Evolutionary conservation across 2,797 vertebrate species (phyloP), one percentile per base, ranked within the genome.

Genomic region (Loris lydekkerianus): DNA sequence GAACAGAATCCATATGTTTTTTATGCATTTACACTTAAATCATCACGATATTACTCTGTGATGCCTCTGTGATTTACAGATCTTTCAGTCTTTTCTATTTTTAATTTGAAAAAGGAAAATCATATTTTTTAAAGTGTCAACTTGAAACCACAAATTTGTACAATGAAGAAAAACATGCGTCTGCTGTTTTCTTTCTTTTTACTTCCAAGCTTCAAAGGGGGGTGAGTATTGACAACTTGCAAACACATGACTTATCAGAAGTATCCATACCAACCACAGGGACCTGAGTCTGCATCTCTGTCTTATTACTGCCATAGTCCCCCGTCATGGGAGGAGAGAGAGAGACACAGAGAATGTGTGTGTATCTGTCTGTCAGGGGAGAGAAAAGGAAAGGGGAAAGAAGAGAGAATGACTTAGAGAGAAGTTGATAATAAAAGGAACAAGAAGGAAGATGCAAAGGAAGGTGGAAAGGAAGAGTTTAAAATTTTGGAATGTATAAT

Each of bases 121-220:
- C 78, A 60, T 93, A 92, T 96, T 97, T 93, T 86, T 89, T 65
- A 25, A 94, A 92, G 84, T 87, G 84, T 85, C 86, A 81, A 86
- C 86, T 80, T 86, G 82, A 88, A 83, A 94, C 89, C 89, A 90
- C 94, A 95, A 96, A 96, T 97, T 87, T 88, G 89, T 97, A 93
- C 95, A 87, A 72, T 23, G 88, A 95, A 96, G 83, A 87, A 85
- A 96, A 86, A 78, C 75, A 84, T 69, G 69, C 0, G 1, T 82
- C 67, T 92, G 89, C 87, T 91, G 3, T 89, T 96, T 93, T 95
- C 86, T 91, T 94, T 91, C 84, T 87, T 85, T 88, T 77, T 60
- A 75, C 63, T 82, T 86, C 84, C 92, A 40, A 63, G 60, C 63
- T 96, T 93, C 92, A 91, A 85, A 86, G 69, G 65, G 10, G 53